phyloP scores from a whole-genome alignment of 2,888 invertebrate genomes.

The Tineola bisselliella region DNA sequence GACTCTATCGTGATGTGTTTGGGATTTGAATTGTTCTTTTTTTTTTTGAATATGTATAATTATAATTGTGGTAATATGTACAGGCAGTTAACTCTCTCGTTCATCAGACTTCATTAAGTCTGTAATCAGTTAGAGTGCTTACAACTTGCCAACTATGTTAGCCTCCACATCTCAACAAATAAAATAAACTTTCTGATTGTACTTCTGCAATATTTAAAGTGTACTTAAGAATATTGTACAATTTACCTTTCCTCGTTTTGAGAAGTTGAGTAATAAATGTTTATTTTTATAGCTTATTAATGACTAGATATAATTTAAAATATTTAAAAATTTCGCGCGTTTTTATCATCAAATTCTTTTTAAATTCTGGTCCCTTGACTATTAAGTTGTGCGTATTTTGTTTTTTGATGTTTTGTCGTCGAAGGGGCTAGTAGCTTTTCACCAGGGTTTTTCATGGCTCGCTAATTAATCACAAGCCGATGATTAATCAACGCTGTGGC shows the following conservation, averaged over 20 bases:
- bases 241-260: neutral
- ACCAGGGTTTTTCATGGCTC: conserved; percentile 20
- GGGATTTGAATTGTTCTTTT: neutral
- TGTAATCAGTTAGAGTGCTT: conserved; percentile 58
- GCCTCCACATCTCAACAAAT: conserved; percentile 14
- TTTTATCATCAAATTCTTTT: neutral
- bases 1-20: neutral
- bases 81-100: conserved; percentile 2
- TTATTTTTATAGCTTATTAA: neutral
- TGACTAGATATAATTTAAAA: no score
- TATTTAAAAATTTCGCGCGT: neutral
- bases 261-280: neutral
- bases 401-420: conserved; percentile 15
- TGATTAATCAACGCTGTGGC: conserved; percentile 44
- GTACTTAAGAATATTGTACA: neutral
- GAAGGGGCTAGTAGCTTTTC: conserved; percentile 13
- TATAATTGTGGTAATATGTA: neutral
- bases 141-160: conserved; percentile 32
- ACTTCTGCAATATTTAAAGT: neutral
- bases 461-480: conserved; percentile 46
- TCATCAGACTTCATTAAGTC: conserved; percentile 24
- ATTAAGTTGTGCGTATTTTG: neutral
- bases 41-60: neutral
- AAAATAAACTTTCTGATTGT: conserved; percentile 1
- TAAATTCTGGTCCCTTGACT: neutral